These are phyloP conservation scores for Indicator maculatus DNA, from an alignment of 2,113 vertebrate species.

Conservation along the genomic window DNA sequence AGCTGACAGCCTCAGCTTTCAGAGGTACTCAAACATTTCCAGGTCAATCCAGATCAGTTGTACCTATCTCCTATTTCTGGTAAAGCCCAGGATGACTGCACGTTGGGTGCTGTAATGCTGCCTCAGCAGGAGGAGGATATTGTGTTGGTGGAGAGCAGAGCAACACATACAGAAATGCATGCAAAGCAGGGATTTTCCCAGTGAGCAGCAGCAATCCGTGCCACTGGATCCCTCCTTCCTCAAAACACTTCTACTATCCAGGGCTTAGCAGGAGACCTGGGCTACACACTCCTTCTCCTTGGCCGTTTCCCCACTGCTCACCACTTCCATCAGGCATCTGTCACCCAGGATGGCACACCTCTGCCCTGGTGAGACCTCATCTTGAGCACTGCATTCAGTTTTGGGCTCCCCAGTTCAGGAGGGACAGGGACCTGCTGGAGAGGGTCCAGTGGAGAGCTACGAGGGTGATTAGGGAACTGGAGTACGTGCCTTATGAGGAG, in stretches of 20 bases:
- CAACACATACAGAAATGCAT: not conserved
- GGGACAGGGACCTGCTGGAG: too few relatives aligned
- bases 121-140: conserved; percentile 37
- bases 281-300: not conserved
- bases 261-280: not conserved
- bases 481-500: too few relatives aligned
- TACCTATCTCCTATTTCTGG: not conserved
- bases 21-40: conserved; percentile 1
- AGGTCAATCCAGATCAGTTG: not conserved
- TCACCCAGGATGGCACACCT: not conserved
- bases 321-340: not conserved
- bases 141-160: conserved; percentile 38
- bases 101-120: not conserved
- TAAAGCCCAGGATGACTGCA: conserved; percentile 16
- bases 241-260: not conserved
- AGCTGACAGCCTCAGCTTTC: not conserved
- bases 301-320: not conserved
- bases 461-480: too few relatives aligned
- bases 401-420: too few relatives aligned
- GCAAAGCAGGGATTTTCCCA: conserved; percentile 34
- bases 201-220: not conserved
- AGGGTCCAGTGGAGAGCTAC: too few relatives aligned
- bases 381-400: too few relatives aligned
- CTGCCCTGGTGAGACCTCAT: too few relatives aligned
- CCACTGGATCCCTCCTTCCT: not conserved